Evolutionary conservation across 2,888 invertebrate species (phyloP), one percentile per base, ranked within the genome.

Genomic region (Neoscelio sp.): DNA sequence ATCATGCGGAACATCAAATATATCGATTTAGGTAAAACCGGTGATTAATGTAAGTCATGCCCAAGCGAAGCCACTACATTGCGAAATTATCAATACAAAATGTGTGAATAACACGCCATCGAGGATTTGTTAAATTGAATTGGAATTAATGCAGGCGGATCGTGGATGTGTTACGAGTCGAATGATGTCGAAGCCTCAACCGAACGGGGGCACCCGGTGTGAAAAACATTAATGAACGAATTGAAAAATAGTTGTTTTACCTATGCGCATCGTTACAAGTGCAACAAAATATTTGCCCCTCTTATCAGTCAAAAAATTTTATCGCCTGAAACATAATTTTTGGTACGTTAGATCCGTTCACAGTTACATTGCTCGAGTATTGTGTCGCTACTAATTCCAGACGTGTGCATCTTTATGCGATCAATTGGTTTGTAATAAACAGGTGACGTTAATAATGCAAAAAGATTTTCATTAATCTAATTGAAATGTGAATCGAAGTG

Each of bases 251-350:
- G 64, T 82, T 82, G 67, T 52, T 87, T 89, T 89, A 89, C 89
- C 88, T 89, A 89, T 83, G 82, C 82, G 86, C 85, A 87, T 81
- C 83, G 77, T 83, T 86, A 88, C 74, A 86, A 87, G 87, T 85
- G 85, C 80, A 86, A 87, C 80, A 85, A 88, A 82, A 88, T 85
- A 87, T 85, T 85, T 84, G 84, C 85, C 88, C 83, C 86, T 82
- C 78, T 85, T 87, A 48, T 88, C 87, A 84, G 86, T 88, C 88
- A 86, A 85, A 85, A 85, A 85, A 85, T 83, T 87, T 87, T 89
- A 89, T 83, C 85, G 87, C 87, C 89, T 90, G 89, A 87, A 90
- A 90, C 88, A 90, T 86, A 89, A 88, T n/a, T n/a, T 88, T 85
- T 83, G 82, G 77, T 80, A 10, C 20, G 64, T 74, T 74, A 73